Evolutionary conservation across 64 coral and sea anemone species (phyloP).

Genomic region (Dendronephthya gigantea): DNA sequence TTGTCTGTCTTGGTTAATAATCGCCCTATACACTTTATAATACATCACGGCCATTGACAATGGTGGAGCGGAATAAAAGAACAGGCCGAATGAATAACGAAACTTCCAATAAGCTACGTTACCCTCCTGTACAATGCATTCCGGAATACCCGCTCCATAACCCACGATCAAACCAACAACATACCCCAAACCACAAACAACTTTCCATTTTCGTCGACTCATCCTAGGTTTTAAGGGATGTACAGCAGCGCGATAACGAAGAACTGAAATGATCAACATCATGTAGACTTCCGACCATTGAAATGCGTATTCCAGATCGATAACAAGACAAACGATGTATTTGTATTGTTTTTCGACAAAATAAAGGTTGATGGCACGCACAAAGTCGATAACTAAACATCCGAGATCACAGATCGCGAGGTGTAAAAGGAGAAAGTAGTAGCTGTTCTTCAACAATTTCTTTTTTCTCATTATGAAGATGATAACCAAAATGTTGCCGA

Average conservation of each 20-base stretch:
- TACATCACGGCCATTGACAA: too few relatives aligned
- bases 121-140: too few relatives aligned
- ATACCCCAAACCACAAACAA: slow-evolving; percentile 3
- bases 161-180: background rate
- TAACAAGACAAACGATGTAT: background rate
- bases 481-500: background rate
- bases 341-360: background rate
- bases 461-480: background rate
- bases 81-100: too few relatives aligned
- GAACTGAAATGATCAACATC: slow-evolving; percentile 19
- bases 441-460: background rate
- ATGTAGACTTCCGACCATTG: background rate
- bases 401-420: background rate
- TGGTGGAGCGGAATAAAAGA: too few relatives aligned
- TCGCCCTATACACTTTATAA: too few relatives aligned
- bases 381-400: background rate
- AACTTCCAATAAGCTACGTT: too few relatives aligned
- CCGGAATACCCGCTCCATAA: too few relatives aligned
- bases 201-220: too few relatives aligned
- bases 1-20: too few relatives aligned
- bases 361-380: too few relatives aligned
- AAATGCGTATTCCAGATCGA: background rate
- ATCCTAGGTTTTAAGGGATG: too few relatives aligned
- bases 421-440: background rate
- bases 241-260: slow-evolving; percentile 8